Conservation (phyloP, 2,113 vertebrate genomes). For the Phalacrocorax brasilianus region DNA sequence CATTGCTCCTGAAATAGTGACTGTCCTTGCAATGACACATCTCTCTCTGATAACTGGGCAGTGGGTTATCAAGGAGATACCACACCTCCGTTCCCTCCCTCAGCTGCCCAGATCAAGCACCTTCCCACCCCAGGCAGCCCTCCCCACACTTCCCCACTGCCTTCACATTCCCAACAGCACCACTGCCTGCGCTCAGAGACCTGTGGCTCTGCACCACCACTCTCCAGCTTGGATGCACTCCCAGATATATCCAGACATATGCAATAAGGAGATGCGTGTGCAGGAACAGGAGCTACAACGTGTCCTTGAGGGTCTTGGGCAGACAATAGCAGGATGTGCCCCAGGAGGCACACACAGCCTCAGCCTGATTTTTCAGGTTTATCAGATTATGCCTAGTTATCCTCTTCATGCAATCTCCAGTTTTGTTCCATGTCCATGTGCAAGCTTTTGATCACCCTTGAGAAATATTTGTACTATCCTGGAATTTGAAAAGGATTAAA, state of each 20-base stretch:
- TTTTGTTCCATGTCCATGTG: background rate
- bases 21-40: background rate
- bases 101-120: background rate
- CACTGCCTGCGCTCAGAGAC: background rate
- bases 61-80: background rate
- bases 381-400: background rate
- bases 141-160: background rate
- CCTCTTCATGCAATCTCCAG: background rate
- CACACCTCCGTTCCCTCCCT: background rate
- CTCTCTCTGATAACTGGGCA: background rate
- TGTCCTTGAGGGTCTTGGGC: background rate
- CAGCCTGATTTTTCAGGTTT: background rate
- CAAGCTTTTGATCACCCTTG: background rate
- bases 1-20: background rate
- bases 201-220: background rate
- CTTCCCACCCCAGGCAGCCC: background rate
- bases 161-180: background rate
- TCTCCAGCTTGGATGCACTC: background rate
- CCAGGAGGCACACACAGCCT: background rate
- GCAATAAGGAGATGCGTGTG: background rate
- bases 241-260: background rate
- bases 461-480: background rate
- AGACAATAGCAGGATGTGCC: background rate
- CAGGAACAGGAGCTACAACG: background rate
- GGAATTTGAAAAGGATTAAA: background rate